Evolutionary conservation across 2,113 vertebrate genomes (phyloP).

Genomic region (Uria lomvia): DNA sequence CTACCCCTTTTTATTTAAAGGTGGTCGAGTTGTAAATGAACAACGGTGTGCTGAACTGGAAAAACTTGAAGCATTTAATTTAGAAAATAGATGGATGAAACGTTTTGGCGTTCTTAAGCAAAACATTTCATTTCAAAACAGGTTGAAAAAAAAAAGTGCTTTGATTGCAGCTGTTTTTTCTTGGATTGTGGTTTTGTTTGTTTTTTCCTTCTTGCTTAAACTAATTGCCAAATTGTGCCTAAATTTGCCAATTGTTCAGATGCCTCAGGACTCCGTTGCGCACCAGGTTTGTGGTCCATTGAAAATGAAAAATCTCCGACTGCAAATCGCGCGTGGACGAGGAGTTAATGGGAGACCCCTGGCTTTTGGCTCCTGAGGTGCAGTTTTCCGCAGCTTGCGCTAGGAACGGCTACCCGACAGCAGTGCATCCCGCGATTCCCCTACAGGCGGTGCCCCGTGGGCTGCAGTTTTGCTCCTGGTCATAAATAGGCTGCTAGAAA

Average conservation of each 20-base stretch:
- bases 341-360: background rate
- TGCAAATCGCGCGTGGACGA: accelerated
- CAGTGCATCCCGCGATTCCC: background rate
- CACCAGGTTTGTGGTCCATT: background rate
- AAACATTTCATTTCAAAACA: slow-evolving; percentile 22
- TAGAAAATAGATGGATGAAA: slow-evolving; percentile 4
- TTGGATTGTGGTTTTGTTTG: background rate
- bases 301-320: background rate
- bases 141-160: background rate
- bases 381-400: background rate
- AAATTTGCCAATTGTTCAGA: background rate
- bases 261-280: background rate
- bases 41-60: background rate
- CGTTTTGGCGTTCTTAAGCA: slow-evolving; percentile 19
- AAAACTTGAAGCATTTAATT: slow-evolving; percentile 43
- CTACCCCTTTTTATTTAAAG: background rate
- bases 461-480: background rate
- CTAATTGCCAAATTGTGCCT: background rate
- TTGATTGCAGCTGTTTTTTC: background rate
- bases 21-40: background rate
- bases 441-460: accelerated
- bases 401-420: background rate
- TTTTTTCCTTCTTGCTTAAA: background rate
- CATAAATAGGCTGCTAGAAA: background rate
- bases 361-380: background rate